A percentile compares a stretch with the other conserved stretches of the same genome.
Evolutionary conservation across 2,888 invertebrate genomes (phyloP).

Genomic region (Trachelus stipa): DNA sequence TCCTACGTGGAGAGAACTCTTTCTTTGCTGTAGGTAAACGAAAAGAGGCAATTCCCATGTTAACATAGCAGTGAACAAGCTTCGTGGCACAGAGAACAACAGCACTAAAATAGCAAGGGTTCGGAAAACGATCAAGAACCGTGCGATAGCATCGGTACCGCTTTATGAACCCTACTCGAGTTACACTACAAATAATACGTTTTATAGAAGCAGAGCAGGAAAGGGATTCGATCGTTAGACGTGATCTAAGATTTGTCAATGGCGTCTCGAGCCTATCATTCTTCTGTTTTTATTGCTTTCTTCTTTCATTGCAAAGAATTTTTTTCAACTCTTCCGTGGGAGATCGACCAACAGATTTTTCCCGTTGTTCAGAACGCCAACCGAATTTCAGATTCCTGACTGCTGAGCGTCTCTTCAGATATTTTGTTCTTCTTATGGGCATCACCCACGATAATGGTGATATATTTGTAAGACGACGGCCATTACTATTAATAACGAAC

Average conservation of each 20-base stretch:
- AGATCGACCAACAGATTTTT: conserved; percentile 1
- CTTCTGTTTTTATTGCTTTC: conserved; percentile 28
- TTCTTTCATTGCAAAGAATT: conserved; percentile 31
- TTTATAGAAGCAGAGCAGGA: conserved; percentile 17
- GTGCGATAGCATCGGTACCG: conserved; percentile 7
- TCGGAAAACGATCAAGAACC: conserved; percentile 8
- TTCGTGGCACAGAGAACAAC: background rate
- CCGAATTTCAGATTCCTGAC: background rate
- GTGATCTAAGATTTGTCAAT: conserved; percentile 11
- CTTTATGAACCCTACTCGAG: conserved; percentile 29
- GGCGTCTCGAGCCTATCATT: conserved; percentile 10
- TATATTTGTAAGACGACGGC: background rate
- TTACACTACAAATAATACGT: conserved; percentile 25
- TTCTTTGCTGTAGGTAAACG: conserved; percentile 2
- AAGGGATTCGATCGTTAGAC: conserved; percentile 2
- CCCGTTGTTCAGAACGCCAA: background rate
- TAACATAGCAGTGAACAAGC: conserved; percentile 7
- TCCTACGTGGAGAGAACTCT: background rate
- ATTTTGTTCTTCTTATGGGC: background rate
- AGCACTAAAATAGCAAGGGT: conserved; percentile 12
- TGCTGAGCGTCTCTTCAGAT: background rate
- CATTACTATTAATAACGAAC: background rate
- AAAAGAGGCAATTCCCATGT: conserved; percentile 7
- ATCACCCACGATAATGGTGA: background rate
- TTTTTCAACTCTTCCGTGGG: conserved; percentile 10